Percentiles rank a stretch among this genome's conserved stretches.
These are phyloP conservation scores for Hippocampus comes DNA, from an alignment of 2,113 vertebrate species.

Conservation along the genomic window DNA sequence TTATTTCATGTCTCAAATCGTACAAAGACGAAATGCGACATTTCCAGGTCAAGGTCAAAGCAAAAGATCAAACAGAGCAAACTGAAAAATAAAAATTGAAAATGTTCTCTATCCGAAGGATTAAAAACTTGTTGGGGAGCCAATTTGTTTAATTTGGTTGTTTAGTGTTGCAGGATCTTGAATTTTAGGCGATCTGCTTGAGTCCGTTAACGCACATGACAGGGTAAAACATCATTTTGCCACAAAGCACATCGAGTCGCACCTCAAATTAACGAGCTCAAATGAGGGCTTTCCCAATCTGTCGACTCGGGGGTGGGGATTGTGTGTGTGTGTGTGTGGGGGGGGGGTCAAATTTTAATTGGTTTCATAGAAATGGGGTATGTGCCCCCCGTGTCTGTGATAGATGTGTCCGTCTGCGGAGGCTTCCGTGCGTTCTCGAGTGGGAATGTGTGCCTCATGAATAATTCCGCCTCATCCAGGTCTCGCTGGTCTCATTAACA, in stretches of 20 bases:
- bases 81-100: background rate
- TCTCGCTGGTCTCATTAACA: conserved; percentile 17
- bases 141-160: background rate
- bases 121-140: too few relatives aligned
- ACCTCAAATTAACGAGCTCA: too few relatives aligned
- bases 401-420: background rate
- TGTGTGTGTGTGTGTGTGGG: too few relatives aligned
- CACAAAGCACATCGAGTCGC: too few relatives aligned
- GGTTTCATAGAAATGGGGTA: too few relatives aligned
- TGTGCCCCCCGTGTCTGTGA: too few relatives aligned
- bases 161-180: too few relatives aligned
- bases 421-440: background rate
- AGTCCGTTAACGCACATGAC: background rate
- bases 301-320: too few relatives aligned
- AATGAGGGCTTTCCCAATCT: too few relatives aligned
- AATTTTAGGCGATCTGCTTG: background rate
- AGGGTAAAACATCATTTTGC: background rate
- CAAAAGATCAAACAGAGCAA: too few relatives aligned
- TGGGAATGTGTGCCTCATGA: conserved; percentile 57
- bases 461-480: conserved; percentile 66
- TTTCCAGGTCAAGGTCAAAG: background rate
- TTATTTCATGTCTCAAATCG: background rate
- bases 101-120: background rate
- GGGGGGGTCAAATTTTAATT: too few relatives aligned
- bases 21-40: background rate